Evolutionary conservation across 2,797 vertebrate genomes (phyloP).

Genomic region (Myotis pilosus): DNA sequence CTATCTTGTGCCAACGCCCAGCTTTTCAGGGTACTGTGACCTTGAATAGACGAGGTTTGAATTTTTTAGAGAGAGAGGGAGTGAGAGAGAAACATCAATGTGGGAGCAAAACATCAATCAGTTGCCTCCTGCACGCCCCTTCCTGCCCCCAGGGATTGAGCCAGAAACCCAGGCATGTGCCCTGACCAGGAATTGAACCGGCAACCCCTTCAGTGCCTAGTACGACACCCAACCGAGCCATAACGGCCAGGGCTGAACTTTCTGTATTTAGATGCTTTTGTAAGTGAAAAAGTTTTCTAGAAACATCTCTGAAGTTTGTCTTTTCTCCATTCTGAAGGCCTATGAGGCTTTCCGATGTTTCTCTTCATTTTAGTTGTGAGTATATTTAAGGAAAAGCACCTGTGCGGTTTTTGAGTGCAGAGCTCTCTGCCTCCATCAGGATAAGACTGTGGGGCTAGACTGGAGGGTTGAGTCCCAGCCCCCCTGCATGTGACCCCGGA

Average conservation of each 20-base stretch:
- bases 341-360: background rate
- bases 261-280: background rate
- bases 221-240: no score
- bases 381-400: background rate
- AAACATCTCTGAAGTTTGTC: background rate
- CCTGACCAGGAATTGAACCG: background rate
- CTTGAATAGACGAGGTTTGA: constrained; percentile 50
- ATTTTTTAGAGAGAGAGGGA: background rate
- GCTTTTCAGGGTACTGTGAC: constrained; percentile 73
- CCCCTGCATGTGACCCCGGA: background rate
- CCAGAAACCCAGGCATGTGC: background rate
- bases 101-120: background rate
- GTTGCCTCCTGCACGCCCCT: background rate
- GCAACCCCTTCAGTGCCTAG: background rate
- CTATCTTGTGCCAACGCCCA: constrained; percentile 53
- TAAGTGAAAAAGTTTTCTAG: background rate
- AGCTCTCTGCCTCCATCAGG: background rate
- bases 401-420: accelerated
- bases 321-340: background rate
- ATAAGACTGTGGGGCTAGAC: background rate
- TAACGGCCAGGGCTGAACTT: background rate
- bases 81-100: background rate
- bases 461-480: background rate
- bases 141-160: background rate
- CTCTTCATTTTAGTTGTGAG: background rate